Percentiles rank a stretch among this genome's conserved stretches.
Evolutionary conservation across 2,113 vertebrate genomes (phyloP).

Genomic region (Paratilapia polleni): DNA sequence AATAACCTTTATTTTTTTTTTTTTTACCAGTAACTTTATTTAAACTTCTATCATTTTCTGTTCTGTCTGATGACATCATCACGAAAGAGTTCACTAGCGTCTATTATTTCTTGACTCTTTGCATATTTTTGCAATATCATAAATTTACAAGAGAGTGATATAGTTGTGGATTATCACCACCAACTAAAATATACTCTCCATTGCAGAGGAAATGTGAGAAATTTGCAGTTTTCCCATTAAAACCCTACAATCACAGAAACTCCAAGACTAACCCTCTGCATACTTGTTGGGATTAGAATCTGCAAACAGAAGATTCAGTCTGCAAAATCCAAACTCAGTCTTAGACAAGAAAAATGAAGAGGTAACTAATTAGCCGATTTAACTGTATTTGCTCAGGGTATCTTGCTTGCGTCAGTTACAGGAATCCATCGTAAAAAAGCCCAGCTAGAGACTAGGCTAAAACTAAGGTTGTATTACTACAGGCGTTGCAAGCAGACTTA

Average conservation of each 20-base stretch:
- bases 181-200: background rate
- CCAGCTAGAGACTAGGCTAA: too few relatives aligned
- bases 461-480: background rate
- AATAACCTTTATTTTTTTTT: background rate
- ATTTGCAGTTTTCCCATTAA: background rate
- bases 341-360: background rate
- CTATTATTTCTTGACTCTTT: background rate
- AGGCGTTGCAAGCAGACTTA: conserved; percentile 61
- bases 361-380: background rate
- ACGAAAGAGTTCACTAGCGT: too few relatives aligned
- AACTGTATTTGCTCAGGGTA: background rate
- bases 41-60: too few relatives aligned
- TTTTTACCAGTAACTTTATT: too few relatives aligned
- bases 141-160: too few relatives aligned
- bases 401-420: background rate
- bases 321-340: background rate
- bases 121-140: too few relatives aligned
- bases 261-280: background rate
- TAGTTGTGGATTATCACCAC: background rate
- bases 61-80: too few relatives aligned
- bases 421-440: background rate
- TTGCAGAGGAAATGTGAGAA: background rate
- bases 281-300: background rate
- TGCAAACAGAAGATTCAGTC: background rate
- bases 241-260: background rate